These are phyloP conservation scores for Drosophila novamexicana DNA, from an alignment of 1,140 invertebrate genomes.

Conservation along the genomic window DNA sequence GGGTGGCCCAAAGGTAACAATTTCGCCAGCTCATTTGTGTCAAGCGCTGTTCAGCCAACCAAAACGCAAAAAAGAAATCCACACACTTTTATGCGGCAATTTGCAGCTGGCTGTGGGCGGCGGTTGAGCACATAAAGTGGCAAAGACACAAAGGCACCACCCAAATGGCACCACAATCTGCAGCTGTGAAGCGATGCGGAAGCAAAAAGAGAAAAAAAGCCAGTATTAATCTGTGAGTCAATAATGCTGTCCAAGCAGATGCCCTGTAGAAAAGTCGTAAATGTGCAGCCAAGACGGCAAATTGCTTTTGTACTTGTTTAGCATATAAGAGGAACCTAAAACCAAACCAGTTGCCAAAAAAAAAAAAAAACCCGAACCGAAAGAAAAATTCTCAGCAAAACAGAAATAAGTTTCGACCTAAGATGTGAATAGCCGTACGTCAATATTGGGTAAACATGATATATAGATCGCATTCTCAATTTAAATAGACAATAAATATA, in stretches of 20 bases:
- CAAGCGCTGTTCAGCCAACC: conserved; percentile 3
- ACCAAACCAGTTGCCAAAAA: background rate
- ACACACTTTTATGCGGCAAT: conserved; percentile 67
- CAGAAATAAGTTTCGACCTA: no score
- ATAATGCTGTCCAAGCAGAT: background rate
- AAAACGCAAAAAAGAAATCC: conserved; percentile 9
- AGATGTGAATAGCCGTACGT: no score
- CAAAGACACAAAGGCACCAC: conserved; percentile 26
- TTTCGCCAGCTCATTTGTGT: conserved; percentile 15
- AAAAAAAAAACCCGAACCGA: background rate
- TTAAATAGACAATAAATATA: no score
- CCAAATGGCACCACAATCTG: conserved; percentile 28
- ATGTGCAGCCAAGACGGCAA: no score
- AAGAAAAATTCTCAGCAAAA: background rate
- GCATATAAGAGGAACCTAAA: no score
- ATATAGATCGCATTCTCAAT: no score
- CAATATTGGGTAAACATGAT: no score
- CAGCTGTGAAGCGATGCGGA: conserved; percentile 48
- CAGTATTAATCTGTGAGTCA: conserved; percentile 28
- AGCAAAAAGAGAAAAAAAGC: conserved; percentile 32
- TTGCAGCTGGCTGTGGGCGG: conserved; percentile 52
- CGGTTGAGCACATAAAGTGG: background rate
- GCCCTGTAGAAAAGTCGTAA: background rate
- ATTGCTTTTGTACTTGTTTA: no score
- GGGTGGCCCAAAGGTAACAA: conserved; percentile 7